Percentiles rank a stretch among this genome's conserved stretches.
Evolutionary conservation across 2,113 vertebrate species (phyloP).

Genomic region (Corythornis vintsioides): DNA sequence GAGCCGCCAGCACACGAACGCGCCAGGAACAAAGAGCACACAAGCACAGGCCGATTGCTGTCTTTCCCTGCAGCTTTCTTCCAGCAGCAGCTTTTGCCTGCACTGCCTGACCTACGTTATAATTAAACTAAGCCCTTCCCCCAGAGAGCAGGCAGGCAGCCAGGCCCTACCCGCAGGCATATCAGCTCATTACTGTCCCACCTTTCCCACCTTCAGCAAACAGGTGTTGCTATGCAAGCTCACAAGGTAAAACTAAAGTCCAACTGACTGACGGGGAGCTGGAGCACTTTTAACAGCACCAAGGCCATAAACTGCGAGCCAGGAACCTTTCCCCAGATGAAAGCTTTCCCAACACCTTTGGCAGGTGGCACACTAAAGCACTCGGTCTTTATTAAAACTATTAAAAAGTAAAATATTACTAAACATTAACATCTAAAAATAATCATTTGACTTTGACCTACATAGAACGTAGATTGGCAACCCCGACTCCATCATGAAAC

Average conservation of each 20-base stretch:
- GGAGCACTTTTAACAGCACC: neutral
- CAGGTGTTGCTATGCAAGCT: constrained; percentile 69
- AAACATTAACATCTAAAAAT: neutral
- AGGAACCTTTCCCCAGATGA: neutral
- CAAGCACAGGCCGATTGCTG: constrained; percentile 5
- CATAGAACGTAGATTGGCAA: neutral
- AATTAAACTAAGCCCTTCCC: constrained; percentile 19
- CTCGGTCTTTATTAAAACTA: neutral
- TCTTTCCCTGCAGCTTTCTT: neutral
- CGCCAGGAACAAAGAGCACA: neutral
- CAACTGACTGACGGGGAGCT: neutral
- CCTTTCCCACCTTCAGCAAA: constrained; percentile 76
- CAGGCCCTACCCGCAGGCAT: constrained; percentile 52
- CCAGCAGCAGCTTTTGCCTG: neutral
- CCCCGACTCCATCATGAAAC: neutral
- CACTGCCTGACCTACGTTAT: neutral
- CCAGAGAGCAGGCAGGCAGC: constrained; percentile 7
- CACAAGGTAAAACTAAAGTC: constrained; percentile 17
- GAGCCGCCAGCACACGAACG: accelerated
- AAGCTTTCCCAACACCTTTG: constrained; percentile 21
- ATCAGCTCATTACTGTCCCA: constrained; percentile 41
- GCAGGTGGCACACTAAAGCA: neutral
- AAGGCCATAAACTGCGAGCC: neutral
- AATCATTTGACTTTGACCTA: neutral
- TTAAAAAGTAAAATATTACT: neutral